These are phyloP conservation scores for Lasius platythorax DNA, from an alignment of 2,888 invertebrate genomes.

Conservation along the genomic window DNA sequence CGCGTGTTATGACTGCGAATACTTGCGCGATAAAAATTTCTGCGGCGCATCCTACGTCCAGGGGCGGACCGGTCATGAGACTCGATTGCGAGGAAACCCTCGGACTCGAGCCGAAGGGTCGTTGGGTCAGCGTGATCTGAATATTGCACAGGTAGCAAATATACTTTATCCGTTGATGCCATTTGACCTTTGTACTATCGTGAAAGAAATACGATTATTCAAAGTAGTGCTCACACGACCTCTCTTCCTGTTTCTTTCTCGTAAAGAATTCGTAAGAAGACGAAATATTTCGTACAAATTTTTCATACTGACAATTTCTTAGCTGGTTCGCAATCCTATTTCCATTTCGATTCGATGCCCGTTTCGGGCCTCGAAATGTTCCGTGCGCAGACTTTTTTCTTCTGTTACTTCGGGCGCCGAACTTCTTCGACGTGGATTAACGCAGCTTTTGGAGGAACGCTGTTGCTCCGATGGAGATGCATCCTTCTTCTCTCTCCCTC, in stretches of 20 bases:
- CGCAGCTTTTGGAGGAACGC: slow-evolving; percentile 11
- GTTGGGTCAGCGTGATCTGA: slow-evolving; percentile 31
- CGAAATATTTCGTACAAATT: not conserved
- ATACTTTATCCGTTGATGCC: slow-evolving; percentile 7
- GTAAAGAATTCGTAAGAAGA: not conserved
- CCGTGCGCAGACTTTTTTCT: not conserved
- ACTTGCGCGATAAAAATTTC: slow-evolving; percentile 72
- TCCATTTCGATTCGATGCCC: not conserved
- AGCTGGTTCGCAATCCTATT: not conserved
- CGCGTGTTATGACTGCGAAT: slow-evolving; percentile 76
- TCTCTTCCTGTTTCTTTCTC: not conserved
- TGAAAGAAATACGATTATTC: slow-evolving; percentile 25
- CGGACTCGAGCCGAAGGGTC: not conserved
- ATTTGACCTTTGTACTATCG: slow-evolving; percentile 10
- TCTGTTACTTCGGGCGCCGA: not conserved
- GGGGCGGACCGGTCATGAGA: not conserved
- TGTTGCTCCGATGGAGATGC: slow-evolving; percentile 8
- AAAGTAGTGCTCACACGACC: slow-evolving; percentile 6
- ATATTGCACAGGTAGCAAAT: not conserved
- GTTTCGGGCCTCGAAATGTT: not conserved
- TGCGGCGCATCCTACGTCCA: slow-evolving; percentile 21
- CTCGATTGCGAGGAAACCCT: not conserved
- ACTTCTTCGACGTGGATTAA: slow-evolving; percentile 32
- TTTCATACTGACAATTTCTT: slow-evolving; percentile 9
- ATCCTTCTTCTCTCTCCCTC: not conserved